Percentiles rank a stretch among this genome's conserved stretches.
phyloP scores from a whole-genome alignment of 2,113 vertebrate genomes.

The Phalacrocorax aristotelis region DNA sequence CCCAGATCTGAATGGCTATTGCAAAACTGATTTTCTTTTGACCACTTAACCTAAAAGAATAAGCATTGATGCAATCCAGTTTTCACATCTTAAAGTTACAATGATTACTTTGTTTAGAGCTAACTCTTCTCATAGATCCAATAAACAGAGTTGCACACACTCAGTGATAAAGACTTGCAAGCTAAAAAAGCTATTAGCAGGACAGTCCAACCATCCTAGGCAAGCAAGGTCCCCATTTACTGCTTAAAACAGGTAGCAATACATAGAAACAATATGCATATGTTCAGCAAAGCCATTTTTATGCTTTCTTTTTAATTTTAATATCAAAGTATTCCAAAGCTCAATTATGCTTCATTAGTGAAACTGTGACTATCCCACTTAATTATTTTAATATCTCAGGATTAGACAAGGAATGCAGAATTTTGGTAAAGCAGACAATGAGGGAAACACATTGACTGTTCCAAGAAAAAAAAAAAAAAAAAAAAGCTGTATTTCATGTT shows the following conservation, averaged over 20 bases:
- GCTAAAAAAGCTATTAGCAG: neutral
- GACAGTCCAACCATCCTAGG: neutral
- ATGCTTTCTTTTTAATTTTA: constrained; percentile 47
- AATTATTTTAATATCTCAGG: constrained; percentile 72
- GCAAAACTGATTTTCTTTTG: neutral
- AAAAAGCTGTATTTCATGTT: constrained; percentile 70
- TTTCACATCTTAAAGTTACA: neutral
- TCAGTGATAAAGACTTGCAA: neutral
- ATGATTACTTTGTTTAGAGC: neutral
- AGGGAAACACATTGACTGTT: constrained; percentile 39
- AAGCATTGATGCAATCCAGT: neutral
- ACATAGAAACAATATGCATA: neutral
- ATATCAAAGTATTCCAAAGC: constrained; percentile 63
- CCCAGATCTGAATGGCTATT: neutral
- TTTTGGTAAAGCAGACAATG: constrained; percentile 55
- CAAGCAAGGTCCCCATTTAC: neutral
- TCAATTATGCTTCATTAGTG: constrained; percentile 68
- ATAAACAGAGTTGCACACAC: neutral
- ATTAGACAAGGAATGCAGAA: constrained; percentile 66
- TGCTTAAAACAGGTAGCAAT: neutral
- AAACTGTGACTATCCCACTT: constrained; percentile 67
- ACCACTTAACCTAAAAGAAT: neutral
- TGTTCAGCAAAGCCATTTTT: constrained; percentile 26
- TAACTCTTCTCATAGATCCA: neutral
- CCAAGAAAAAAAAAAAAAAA: constrained; percentile 33